Evolutionary conservation across 2,113 vertebrate species (phyloP), one percentile per base, ranked within the genome.

Genomic region (Zosterops pallidus): DNA sequence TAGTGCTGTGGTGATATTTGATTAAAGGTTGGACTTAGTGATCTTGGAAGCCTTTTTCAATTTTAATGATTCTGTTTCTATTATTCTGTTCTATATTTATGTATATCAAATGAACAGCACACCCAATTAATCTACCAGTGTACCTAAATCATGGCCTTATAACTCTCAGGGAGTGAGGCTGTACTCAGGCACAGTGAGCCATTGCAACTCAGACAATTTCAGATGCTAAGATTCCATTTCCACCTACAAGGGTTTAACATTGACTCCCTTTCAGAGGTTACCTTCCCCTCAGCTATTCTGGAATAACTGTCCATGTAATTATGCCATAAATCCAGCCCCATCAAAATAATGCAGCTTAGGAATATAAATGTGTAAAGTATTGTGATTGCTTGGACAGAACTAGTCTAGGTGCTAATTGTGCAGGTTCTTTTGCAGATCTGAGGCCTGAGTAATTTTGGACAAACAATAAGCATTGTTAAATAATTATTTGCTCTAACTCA

Each of bases 301-400:
- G 49, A 76, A 94, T 80, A 95, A 83, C 25, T 60, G 55, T 85
- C 57, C 53, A 14, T 77, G 28, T 74, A 95, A 96, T 86, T 88
- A 86, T 72, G 18, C n/a, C 37, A 86, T 90, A 94, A 95, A 96
- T 65, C 28, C 59, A 62, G 29, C 49, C 46, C 26, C 46, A 78
- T 87, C 56, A 81, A 89, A 70, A 69, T 74, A 83, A 63, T 21
- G 7, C 0, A 0, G 29, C 6, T 78, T 86, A 53, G 15, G 33
- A 94, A 87, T 83, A 6, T 33, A 71, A 68, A 3, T 8, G 7
- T 59, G 11, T 47, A 50, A 89, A 37, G 29, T 62, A 46, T 39
- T 56, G 9, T 55, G 69, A 75, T 49, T 70, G 39, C 23, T 81
- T 26, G 47, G 56, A 74, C 42, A 90, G 53, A 89, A 76, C 24